Base-by-base conservation (phyloP, 2,888 invertebrate genomes). In the Leuctra nigra region DNA sequence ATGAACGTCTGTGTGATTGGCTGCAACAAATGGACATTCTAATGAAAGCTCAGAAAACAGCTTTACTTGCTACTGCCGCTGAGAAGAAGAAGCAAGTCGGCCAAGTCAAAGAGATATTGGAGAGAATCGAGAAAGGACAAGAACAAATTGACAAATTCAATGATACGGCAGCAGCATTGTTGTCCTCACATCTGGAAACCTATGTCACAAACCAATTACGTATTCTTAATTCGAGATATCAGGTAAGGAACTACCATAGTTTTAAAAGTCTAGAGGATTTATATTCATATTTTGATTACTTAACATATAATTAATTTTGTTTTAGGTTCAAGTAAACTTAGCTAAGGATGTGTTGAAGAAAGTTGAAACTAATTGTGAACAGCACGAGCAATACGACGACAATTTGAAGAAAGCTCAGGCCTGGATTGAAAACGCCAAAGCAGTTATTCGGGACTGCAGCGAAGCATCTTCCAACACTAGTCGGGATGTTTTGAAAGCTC, bases 1-100 rank as follows among this genome's bases (percentile, higher is more conserved):
- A 90, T 67, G 93, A 94, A 69, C 81, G 90, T 59, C 73, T 94
- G 14, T 91, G 91, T 53, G 93, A 94, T 70, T 94, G 93, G 93
- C 72, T 94, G 25, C 93, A 93, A 67, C 92, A 93, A 70, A 90
- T 90, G 66, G 92, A 93, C 66, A 91, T 92, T 65, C 78, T 92
- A 7, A 87, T 92, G 11, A 93, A 94, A 69, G 90, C 91, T 56
- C 90, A 93, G 66, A 94, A 94, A 71, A 81, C 90, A 22, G 86
- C 89, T 20, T 74, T 92, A 11, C 78, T 88, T 22, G 83, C 90
- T 2, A 89, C 84, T 55, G 76, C 91, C 1, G 79, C 81, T 50
- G 93, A 94, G 65, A 94, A 94, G 68, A 82, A 83, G 61, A 89
- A 86, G 61, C 91, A 92, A 75, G 91, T 92, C 0, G 77, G 79